These are phyloP conservation scores for Encarsia formosa DNA, from an alignment of 2,888 invertebrate genomes.

Conservation along the genomic window DNA sequence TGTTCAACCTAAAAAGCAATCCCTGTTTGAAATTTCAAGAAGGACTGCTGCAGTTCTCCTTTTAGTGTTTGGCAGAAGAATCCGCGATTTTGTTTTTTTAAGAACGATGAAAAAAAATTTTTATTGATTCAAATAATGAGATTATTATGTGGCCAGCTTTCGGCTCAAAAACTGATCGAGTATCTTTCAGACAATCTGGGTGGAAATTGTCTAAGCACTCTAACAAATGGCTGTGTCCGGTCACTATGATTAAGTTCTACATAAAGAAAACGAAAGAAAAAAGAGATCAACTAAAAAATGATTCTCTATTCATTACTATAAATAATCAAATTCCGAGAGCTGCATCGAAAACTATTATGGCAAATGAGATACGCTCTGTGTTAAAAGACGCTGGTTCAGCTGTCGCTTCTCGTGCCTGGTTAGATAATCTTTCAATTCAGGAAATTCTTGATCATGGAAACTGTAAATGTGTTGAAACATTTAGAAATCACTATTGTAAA, in stretches of 20 bases:
- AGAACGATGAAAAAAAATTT: conserved; percentile 24
- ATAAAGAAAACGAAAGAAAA: conserved; percentile 24
- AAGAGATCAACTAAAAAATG: conserved; percentile 6
- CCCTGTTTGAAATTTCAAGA: conserved; percentile 29
- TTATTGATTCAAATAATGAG: conserved; percentile 21
- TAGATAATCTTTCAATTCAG: conserved; percentile 24
- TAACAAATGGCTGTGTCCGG: conserved; percentile 26
- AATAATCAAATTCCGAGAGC: conserved; percentile 21
- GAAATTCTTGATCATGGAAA: conserved; percentile 27
- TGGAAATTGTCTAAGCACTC: conserved; percentile 26
- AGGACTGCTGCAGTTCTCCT: conserved; percentile 27
- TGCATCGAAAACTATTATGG: conserved; percentile 26
- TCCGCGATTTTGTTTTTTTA: conserved; percentile 29
- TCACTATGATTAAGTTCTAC: conserved; percentile 21
- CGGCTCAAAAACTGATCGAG: conserved; percentile 30
- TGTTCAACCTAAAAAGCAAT: conserved; percentile 5
- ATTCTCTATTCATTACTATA: conserved; percentile 23
- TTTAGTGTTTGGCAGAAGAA: conserved; percentile 25
- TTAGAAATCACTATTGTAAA: conserved; percentile 25
- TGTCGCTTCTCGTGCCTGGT: conserved; percentile 29
- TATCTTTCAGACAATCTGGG: conserved; percentile 28
- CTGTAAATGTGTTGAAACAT: conserved; percentile 28
- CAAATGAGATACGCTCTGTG: conserved; percentile 26
- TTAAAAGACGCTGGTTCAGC: conserved; percentile 28
- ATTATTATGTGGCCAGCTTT: conserved; percentile 30